phyloP scores from a whole-genome alignment of 2,113 vertebrate species.

The Apeltes quadracus region DNA sequence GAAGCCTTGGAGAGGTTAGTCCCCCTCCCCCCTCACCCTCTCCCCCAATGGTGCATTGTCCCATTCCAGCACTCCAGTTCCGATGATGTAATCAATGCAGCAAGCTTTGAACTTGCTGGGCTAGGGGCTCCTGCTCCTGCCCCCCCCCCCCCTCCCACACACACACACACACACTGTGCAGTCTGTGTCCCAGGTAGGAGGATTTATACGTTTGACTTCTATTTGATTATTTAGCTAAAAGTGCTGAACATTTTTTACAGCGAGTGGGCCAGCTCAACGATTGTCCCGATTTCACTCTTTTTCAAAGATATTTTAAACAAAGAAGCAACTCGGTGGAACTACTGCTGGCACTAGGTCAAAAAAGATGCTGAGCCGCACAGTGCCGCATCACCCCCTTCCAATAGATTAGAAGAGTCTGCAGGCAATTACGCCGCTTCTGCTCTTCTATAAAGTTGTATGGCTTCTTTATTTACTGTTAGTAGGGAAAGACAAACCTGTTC shows the following conservation, averaged over 20 bases:
- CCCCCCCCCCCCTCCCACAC: not conserved
- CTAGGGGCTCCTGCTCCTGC: constrained; percentile 62
- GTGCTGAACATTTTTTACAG: constrained; percentile 29
- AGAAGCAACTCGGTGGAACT: constrained; percentile 34
- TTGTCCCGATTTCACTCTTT: constrained; percentile 35
- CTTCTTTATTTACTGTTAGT: constrained; percentile 6
- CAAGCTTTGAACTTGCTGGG: constrained; percentile 84
- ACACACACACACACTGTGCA: constrained; percentile 38
- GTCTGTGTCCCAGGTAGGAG: constrained; percentile 38
- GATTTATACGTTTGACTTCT: constrained; percentile 42
- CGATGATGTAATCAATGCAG: constrained; percentile 88
- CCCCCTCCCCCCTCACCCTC: constrained; percentile 23
- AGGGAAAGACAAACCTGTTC: constrained; percentile 24
- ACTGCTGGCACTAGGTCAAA: constrained; percentile 39
- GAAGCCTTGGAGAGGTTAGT: constrained; percentile 61
- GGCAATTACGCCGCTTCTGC: constrained; percentile 22
- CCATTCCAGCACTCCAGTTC: constrained; percentile 79
- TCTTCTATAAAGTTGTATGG: constrained; percentile 37
- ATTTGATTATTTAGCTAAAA: constrained; percentile 20
- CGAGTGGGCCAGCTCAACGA: constrained; percentile 13
- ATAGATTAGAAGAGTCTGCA: constrained; percentile 58
- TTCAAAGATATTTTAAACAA: constrained; percentile 47
- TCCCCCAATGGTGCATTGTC: constrained; percentile 82
- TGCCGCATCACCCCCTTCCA: constrained; percentile 59
- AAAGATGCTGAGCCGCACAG: constrained; percentile 39